Evolutionary conservation across 2,113 vertebrate genomes (phyloP).

Genomic region (Prionailurus bengalensis): DNA sequence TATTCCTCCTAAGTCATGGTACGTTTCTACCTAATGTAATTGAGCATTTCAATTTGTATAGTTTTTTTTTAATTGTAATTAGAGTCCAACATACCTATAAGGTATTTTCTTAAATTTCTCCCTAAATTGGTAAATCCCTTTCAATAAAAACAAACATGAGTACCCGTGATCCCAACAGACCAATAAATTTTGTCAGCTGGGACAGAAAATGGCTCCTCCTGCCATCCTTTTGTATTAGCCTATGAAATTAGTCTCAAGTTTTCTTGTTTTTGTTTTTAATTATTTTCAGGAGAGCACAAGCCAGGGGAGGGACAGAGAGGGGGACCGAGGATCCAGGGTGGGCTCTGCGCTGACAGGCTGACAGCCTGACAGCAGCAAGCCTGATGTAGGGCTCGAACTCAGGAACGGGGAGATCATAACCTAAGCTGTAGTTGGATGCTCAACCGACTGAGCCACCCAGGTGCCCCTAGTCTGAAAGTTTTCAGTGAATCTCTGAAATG

Average conservation of each 20-base stretch:
- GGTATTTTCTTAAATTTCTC: background rate
- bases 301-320: no score
- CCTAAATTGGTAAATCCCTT: background rate
- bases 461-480: background rate
- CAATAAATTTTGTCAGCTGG: background rate
- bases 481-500: background rate
- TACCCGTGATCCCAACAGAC: background rate
- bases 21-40: background rate
- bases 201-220: background rate
- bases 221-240: background rate
- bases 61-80: background rate
- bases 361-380: no score
- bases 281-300: no score
- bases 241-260: background rate
- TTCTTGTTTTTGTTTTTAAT: background rate
- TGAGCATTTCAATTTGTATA: background rate
- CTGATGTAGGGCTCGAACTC: no score
- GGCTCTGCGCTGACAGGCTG: no score
- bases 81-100: conserved; percentile 13
- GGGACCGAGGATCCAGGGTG: no score
- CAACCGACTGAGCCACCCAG: no score
- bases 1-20: background rate
- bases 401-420: no score
- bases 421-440: no score
- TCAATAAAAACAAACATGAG: conserved; percentile 22